Conservation (phyloP, 2,888 invertebrate genomes). For the Pocota personata region DNA sequence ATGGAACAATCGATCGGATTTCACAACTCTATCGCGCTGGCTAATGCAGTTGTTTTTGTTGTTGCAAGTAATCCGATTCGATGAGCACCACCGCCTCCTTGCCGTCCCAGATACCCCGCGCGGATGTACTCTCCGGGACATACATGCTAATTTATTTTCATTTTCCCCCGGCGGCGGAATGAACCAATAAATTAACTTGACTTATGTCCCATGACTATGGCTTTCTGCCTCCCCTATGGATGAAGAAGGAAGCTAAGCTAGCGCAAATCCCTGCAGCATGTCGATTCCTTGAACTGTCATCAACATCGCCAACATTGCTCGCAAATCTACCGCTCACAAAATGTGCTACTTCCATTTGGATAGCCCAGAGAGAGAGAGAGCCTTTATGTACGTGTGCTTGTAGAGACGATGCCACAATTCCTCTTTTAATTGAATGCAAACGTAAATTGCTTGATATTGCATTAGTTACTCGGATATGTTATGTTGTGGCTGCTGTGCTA, state of each 20-base stretch:
- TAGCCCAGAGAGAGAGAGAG: background rate
- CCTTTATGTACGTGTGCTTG: background rate
- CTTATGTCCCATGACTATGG: conserved; percentile 72
- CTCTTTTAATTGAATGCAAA: conserved; percentile 72
- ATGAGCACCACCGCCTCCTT: conserved; percentile 39
- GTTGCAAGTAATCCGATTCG: conserved; percentile 46
- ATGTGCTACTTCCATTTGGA: conserved; percentile 3
- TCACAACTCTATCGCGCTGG: conserved; percentile 69
- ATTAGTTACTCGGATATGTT: conserved; percentile 65
- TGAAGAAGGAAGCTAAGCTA: conserved; percentile 44
- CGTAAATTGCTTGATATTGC: conserved; percentile 70
- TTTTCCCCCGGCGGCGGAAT: conserved; percentile 69
- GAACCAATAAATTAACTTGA: conserved; percentile 74
- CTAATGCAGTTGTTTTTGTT: conserved; percentile 60
- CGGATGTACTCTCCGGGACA: conserved; percentile 64
- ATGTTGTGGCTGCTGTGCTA: conserved; percentile 56
- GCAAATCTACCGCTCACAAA: conserved; percentile 37
- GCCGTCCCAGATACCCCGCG: background rate
- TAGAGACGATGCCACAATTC: conserved; percentile 51
- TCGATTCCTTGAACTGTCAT: conserved; percentile 73
- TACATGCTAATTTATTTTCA: conserved; percentile 74
- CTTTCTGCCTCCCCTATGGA: conserved; percentile 14
- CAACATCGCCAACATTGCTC: conserved; percentile 61
- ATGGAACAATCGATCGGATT: conserved; percentile 72
- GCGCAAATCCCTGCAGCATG: conserved; percentile 67